These are phyloP conservation scores for Sebastes oblongus DNA, from an alignment of 2,797 vertebrate genomes.

Conservation along the genomic window DNA sequence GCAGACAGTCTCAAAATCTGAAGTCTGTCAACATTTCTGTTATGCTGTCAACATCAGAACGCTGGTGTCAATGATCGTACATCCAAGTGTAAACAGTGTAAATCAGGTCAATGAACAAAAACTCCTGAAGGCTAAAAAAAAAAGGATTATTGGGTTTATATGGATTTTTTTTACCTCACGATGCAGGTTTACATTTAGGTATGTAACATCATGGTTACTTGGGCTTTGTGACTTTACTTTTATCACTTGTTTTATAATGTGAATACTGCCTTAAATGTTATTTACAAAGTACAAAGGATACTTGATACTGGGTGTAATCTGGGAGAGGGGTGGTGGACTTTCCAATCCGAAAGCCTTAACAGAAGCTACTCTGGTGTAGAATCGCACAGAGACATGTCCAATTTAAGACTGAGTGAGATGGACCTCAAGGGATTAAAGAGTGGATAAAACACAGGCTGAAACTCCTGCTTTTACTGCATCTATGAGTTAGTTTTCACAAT, in stretches of 20 bases:
- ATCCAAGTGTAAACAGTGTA: neutral
- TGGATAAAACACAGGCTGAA: neutral
- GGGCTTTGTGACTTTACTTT: neutral
- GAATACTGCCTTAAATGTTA: neutral
- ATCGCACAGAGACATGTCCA: neutral
- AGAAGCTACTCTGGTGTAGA: neutral
- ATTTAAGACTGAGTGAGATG: neutral
- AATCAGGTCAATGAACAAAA: neutral
- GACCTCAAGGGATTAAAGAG: neutral
- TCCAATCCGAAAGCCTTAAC: neutral
- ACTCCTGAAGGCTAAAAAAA: neutral
- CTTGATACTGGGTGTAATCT: neutral
- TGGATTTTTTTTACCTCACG: neutral
- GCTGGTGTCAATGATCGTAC: neutral
- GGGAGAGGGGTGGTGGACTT: neutral
- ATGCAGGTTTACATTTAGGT: neutral
- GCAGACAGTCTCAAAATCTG: neutral
- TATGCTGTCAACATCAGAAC: neutral
- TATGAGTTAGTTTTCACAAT: neutral
- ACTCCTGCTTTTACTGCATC: neutral
- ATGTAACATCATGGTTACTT: neutral
- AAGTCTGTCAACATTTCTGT: neutral
- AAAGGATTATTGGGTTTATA: neutral
- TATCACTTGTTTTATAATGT: neutral
- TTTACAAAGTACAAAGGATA: neutral